phyloP scores from a whole-genome alignment of 2,888 invertebrate genomes.

The Cosmorhoe ocellata region DNA sequence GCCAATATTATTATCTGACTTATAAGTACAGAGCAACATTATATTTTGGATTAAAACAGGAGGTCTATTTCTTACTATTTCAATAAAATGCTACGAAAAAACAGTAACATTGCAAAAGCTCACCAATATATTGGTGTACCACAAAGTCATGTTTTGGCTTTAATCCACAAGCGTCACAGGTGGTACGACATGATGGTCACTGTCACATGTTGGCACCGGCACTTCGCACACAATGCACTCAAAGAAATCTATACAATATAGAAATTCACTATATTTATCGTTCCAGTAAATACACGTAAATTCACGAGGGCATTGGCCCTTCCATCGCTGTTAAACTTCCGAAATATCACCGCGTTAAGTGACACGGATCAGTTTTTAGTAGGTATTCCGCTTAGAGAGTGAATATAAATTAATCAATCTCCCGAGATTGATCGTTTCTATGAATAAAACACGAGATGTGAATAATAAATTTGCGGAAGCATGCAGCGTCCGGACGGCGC shows the following conservation, averaged over 20 bases:
- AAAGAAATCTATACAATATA: conserved; percentile 48
- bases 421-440: conserved; percentile 37
- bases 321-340: conserved; percentile 47
- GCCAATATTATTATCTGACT: no score
- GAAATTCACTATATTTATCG: conserved; percentile 32
- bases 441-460: conserved; percentile 39
- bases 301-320: conserved; percentile 53
- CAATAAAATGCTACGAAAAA: not conserved
- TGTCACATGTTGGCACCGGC: conserved; percentile 62
- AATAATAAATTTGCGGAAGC: conserved; percentile 43
- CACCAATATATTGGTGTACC: conserved; percentile 80
- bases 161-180: conserved; percentile 71
- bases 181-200: conserved; percentile 63
- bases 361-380: conserved; percentile 39
- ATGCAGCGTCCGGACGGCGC: conserved; percentile 58
- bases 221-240: conserved; percentile 56
- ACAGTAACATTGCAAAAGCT: conserved; percentile 44
- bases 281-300: conserved; percentile 45
- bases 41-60: not conserved
- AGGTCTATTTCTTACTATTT: not conserved
- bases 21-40: not conserved
- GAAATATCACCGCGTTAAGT: conserved; percentile 48
- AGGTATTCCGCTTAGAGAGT: conserved; percentile 35
- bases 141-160: conserved; percentile 79
- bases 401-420: conserved; percentile 45